phyloP scores from a whole-genome alignment of 1,140 invertebrate genomes.

The Megathymus violae region DNA sequence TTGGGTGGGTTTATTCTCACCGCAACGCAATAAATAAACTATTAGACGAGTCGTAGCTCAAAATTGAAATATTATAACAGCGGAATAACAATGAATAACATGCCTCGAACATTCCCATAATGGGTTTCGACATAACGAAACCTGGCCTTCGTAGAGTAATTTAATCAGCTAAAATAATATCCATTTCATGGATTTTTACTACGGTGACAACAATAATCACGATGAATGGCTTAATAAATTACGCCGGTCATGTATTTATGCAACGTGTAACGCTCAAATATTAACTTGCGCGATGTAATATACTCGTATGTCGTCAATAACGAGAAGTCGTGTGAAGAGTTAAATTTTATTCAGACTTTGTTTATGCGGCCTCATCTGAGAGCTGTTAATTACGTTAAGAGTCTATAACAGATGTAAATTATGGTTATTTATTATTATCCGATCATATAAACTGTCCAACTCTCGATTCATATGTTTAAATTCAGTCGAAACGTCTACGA shows the following conservation, averaged over 20 bases:
- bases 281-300: constrained; percentile 23
- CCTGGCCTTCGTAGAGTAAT: too few species aligned
- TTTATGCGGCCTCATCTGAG: constrained; percentile 13
- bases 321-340: constrained; percentile 31
- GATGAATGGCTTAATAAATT: constrained; percentile 23
- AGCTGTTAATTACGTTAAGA: constrained; percentile 26
- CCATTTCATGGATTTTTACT: constrained; percentile 20
- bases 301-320: constrained; percentile 30
- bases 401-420: constrained; percentile 18
- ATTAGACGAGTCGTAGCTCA: neutral
- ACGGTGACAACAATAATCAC: constrained; percentile 22
- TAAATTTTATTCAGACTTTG: constrained; percentile 26
- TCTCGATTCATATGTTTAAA: too few species aligned
- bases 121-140: too few species aligned
- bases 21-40: neutral
- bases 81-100: too few species aligned
- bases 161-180: constrained; percentile 25
- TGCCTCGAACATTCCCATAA: neutral
- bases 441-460: too few species aligned
- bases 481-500: too few species aligned
- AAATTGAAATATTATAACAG: too few species aligned
- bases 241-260: constrained; percentile 23
- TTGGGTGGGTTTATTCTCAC: neutral
- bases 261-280: constrained; percentile 26
- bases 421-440: constrained; percentile 1